Percentiles rank a stretch among this genome's conserved stretches.
phyloP scores from a whole-genome alignment of 2,888 invertebrate genomes.

The Strigamia crassipes region DNA sequence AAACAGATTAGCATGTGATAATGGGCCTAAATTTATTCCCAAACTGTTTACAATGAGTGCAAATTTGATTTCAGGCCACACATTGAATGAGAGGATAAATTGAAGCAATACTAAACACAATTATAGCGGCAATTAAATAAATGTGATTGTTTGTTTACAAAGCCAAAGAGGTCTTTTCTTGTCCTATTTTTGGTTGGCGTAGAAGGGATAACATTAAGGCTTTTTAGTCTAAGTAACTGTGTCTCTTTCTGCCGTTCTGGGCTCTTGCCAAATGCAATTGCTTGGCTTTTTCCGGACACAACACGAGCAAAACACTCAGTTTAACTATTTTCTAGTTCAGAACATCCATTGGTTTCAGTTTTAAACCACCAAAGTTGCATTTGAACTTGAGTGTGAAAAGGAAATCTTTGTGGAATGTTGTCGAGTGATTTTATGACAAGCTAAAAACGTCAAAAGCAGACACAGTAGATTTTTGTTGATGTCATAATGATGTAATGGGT shows the following conservation, averaged over 20 bases:
- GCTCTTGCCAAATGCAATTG: background rate
- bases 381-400: background rate
- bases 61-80: background rate
- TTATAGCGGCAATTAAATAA: background rate
- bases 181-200: conserved; percentile 18
- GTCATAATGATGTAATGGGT: conserved; percentile 18
- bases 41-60: background rate
- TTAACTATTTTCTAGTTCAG: no score
- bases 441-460: conserved; percentile 11
- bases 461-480: background rate
- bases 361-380: no score
- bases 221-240: background rate
- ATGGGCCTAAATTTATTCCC: background rate
- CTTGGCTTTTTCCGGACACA: background rate
- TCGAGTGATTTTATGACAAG: background rate
- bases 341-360: no score
- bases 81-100: no score
- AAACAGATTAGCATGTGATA: background rate
- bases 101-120: no score
- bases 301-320: background rate
- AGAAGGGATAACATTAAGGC: background rate
- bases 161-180: background rate
- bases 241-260: background rate
- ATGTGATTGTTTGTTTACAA: conserved; percentile 19
- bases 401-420: background rate